A percentile compares a stretch with the other conserved stretches of the same genome.
Conservation (phyloP, 2,797 vertebrate species). For the Squalus acanthias region DNA sequence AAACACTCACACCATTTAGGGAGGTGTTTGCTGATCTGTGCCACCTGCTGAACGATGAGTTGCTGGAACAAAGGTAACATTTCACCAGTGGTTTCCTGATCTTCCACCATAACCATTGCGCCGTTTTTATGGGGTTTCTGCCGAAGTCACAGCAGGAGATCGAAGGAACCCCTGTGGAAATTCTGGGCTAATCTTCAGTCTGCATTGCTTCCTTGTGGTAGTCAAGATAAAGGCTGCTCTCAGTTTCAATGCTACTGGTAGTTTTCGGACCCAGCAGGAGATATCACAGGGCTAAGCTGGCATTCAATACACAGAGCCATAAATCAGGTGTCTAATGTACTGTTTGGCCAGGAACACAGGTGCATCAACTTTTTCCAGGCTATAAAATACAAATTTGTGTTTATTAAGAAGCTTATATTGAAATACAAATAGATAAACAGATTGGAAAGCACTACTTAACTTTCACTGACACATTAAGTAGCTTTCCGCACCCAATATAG, state of each 20-base stretch:
- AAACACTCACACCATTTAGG: background rate
- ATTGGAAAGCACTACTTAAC: background rate
- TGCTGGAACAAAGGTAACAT: background rate
- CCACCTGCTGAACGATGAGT: background rate
- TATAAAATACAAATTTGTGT: background rate
- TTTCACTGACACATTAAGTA: background rate
- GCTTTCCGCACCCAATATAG: background rate
- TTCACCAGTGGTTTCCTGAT: background rate
- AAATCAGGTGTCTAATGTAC: background rate
- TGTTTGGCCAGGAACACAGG: background rate
- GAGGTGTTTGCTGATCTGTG: background rate
- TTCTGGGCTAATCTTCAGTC: background rate
- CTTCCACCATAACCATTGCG: background rate
- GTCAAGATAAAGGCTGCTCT: background rate
- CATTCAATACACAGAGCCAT: background rate
- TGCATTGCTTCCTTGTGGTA: background rate
- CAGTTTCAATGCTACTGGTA: background rate
- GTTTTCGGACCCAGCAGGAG: background rate
- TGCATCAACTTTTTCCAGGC: background rate
- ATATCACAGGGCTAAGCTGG: background rate
- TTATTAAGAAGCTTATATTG: background rate
- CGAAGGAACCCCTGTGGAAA: background rate
- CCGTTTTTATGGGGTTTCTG: background rate
- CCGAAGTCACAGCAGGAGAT: background rate
- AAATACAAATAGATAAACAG: background rate